A percentile compares a stretch with the other conserved stretches of the same genome.
phyloP scores from a whole-genome alignment of 35 echinoderm and acorn worm genomes.

The Hemicentrotus pulcherrimus region DNA sequence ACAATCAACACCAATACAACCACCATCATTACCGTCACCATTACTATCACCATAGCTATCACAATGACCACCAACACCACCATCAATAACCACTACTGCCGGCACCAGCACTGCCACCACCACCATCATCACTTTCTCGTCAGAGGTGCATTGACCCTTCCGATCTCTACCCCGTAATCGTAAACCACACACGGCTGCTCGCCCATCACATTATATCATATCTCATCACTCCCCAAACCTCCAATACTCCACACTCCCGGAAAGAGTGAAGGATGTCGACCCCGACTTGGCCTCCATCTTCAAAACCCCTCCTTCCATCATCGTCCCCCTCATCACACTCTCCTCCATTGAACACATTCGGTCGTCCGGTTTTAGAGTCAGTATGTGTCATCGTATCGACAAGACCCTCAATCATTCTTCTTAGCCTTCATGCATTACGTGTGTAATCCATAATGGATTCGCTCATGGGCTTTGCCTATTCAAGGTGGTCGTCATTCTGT shows the following conservation, averaged over 20 bases:
- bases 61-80: no score
- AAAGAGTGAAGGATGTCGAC: neutral
- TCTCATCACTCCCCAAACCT: neutral
- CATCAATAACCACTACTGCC: no score
- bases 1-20: neutral
- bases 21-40: no score
- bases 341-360: neutral
- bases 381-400: neutral
- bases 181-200: neutral
- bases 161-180: neutral
- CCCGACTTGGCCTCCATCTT: neutral
- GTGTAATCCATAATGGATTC: neutral
- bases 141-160: neutral
- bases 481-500: neutral
- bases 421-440: neutral
- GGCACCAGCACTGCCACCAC: neutral
- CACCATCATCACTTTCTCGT: neutral
- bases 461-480: neutral
- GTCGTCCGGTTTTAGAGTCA: neutral
- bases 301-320: neutral
- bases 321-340: neutral
- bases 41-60: neutral
- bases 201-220: neutral
- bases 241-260: neutral
- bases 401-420: neutral